These are phyloP conservation scores for Myathropa florea DNA, from an alignment of 2,888 invertebrate species.

Conservation along the genomic window DNA sequence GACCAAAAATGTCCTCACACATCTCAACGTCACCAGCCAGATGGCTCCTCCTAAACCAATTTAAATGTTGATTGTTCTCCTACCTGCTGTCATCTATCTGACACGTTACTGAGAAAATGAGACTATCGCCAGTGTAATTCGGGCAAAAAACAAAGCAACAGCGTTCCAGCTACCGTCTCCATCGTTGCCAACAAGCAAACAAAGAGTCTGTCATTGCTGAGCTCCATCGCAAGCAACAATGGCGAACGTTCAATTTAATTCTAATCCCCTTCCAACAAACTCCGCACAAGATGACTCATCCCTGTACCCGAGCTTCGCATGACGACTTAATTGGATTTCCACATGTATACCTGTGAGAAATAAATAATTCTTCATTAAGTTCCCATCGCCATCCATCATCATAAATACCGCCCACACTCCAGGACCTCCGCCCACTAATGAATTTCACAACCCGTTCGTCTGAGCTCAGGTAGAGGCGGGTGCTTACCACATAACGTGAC, in stretches of 20 bases:
- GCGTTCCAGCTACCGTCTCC: neutral
- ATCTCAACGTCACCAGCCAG: neutral
- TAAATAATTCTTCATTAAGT: slow-evolving; percentile 59
- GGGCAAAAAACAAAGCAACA: neutral
- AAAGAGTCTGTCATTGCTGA: neutral
- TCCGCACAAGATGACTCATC: slow-evolving; percentile 13
- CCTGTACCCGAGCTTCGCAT: slow-evolving; percentile 9
- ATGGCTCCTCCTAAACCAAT: neutral
- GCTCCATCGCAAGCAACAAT: slow-evolving; percentile 1
- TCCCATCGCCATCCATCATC: slow-evolving; percentile 29
- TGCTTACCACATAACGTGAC: slow-evolving; percentile 16
- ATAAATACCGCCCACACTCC: slow-evolving; percentile 7
- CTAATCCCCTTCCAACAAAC: neutral
- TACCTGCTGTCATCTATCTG: neutral
- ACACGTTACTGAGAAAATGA: neutral
- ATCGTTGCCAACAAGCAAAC: neutral
- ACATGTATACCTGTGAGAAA: slow-evolving; percentile 8
- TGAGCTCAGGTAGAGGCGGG: neutral
- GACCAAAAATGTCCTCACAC: neutral
- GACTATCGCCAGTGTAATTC: neutral
- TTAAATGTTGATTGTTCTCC: neutral
- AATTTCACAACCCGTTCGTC: slow-evolving; percentile 18
- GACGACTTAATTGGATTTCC: slow-evolving; percentile 50
- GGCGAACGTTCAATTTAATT: slow-evolving; percentile 28
- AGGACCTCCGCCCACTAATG: neutral